phyloP scores from a whole-genome alignment of 2,113 vertebrate genomes.

The Semnornis frantzii region DNA sequence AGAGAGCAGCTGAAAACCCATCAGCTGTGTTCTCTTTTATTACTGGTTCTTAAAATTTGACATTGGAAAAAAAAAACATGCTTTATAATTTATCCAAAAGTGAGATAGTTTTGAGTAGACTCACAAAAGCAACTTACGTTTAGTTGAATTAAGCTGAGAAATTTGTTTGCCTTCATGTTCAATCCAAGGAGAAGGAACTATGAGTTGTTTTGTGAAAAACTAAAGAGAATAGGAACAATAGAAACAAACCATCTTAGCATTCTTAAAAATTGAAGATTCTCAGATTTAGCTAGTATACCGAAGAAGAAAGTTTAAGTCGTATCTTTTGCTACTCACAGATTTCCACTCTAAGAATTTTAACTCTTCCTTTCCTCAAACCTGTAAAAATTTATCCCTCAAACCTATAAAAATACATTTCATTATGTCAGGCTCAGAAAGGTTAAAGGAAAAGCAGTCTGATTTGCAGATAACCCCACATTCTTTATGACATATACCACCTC shows the following conservation, averaged over 20 bases:
- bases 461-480: not conserved
- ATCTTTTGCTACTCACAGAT: not conserved
- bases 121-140: slow-evolving; percentile 77
- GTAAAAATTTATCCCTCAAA: not conserved
- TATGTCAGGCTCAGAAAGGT: not conserved
- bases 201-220: slow-evolving; percentile 95
- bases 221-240: slow-evolving; percentile 49
- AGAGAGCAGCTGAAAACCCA: not conserved
- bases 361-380: not conserved
- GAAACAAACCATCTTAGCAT: not conserved
- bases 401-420: not conserved
- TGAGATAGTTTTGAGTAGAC: not conserved
- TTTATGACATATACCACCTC: not conserved
- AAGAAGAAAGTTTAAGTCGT: not conserved
- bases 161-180: slow-evolving; percentile 81
- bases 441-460: not conserved
- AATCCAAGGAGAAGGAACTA: slow-evolving; percentile 96
- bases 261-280: not conserved
- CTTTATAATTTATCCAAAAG: not conserved
- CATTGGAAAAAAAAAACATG: not conserved
- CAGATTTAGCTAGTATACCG: not conserved
- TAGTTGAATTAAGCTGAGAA: slow-evolving; percentile 73
- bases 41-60: not conserved
- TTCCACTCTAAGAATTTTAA: not conserved
- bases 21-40: not conserved